These are phyloP conservation scores for Gnatocerus cornutus DNA, from an alignment of 2,888 invertebrate species.

Conservation along the genomic window DNA sequence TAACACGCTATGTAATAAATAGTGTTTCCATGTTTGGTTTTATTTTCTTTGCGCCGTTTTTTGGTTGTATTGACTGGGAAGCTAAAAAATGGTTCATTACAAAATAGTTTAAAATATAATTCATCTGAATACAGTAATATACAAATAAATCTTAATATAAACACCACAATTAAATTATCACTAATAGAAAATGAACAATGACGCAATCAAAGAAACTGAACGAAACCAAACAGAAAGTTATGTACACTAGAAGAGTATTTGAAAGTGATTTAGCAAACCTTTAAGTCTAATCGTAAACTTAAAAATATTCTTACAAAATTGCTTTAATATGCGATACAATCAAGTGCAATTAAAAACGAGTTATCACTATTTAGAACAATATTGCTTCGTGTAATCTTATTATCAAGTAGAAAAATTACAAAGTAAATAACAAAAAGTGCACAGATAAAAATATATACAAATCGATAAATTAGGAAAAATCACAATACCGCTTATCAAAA, in stretches of 20 bases:
- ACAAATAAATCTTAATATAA: slow-evolving; percentile 59
- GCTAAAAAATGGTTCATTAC: slow-evolving; percentile 25
- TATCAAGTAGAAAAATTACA: slow-evolving; percentile 35
- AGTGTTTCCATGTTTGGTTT: not conserved
- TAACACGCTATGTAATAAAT: not conserved
- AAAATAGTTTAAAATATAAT: slow-evolving; percentile 59
- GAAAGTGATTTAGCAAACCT: slow-evolving; percentile 28
- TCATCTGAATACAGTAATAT: slow-evolving; percentile 58
- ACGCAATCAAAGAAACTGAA: slow-evolving; percentile 39
- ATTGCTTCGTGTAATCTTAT: slow-evolving; percentile 42
- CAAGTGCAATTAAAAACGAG: slow-evolving; percentile 20
- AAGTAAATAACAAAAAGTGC: slow-evolving; percentile 48
- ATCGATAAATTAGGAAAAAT: slow-evolving; percentile 51
- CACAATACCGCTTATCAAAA: slow-evolving; percentile 54
- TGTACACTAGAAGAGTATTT: slow-evolving; percentile 40
- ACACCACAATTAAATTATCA: slow-evolving; percentile 57
- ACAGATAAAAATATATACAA: slow-evolving; percentile 50
- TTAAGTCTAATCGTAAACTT: slow-evolving; percentile 29
- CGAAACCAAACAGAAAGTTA: slow-evolving; percentile 42
- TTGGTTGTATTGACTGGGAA: not conserved
- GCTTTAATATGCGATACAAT: slow-evolving; percentile 34
- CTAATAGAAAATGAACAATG: slow-evolving; percentile 49
- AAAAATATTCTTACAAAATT: slow-evolving; percentile 40
- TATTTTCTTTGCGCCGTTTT: not conserved
- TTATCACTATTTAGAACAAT: slow-evolving; percentile 42